Percentiles rank a stretch among this genome's conserved stretches.
phyloP scores from a whole-genome alignment of 2,113 vertebrate genomes.

The Notarius lentiginosus region DNA sequence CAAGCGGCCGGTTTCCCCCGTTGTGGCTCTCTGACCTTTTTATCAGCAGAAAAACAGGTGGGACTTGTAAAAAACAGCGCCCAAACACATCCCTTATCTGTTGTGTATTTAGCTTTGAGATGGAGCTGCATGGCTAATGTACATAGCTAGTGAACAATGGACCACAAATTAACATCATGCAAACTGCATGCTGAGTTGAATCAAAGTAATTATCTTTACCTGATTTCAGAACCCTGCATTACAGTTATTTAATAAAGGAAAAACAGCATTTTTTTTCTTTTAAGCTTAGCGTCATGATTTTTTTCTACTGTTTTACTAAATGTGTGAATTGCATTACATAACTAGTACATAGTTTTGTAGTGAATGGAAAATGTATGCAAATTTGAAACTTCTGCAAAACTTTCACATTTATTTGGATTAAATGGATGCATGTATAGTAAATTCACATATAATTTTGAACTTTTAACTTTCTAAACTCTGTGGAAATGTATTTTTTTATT shows the following conservation, averaged over 20 bases:
- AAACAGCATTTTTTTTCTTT: neutral
- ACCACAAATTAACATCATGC: slow-evolving; percentile 28
- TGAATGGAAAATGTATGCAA: neutral
- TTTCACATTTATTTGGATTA: neutral
- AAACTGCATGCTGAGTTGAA: neutral
- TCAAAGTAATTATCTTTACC: neutral
- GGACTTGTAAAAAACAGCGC: neutral
- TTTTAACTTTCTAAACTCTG: neutral
- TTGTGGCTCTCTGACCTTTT: slow-evolving; percentile 42
- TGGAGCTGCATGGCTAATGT: neutral
- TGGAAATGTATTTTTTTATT: neutral
- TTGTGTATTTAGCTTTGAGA: neutral
- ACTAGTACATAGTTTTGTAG: neutral
- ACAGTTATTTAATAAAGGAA: neutral
- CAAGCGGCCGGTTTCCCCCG: slow-evolving; percentile 34
- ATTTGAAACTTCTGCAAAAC: neutral
- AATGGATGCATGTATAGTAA: neutral
- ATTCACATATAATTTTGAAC: neutral
- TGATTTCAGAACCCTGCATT: neutral
- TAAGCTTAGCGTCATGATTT: neutral
- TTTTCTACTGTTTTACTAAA: neutral
- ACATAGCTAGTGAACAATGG: neutral
- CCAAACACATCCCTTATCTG: slow-evolving; percentile 12
- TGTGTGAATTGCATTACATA: neutral
- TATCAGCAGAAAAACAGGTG: slow-evolving; percentile 37